A percentile compares a stretch with the other conserved stretches of the same genome.
phyloP scores from a whole-genome alignment of 2,113 vertebrate species.

The Brienomyrus brachyistius region DNA sequence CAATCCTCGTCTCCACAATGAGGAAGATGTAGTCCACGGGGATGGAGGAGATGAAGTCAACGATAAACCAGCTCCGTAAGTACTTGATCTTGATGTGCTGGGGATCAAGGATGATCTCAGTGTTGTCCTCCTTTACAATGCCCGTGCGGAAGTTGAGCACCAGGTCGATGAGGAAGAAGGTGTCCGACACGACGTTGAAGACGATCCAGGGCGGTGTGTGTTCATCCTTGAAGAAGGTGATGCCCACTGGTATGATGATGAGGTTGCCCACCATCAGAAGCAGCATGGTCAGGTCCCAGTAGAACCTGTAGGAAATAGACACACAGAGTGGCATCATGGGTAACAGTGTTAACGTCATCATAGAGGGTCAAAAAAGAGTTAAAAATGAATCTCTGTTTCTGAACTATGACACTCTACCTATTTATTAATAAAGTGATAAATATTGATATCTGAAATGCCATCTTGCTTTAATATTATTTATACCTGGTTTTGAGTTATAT shows the following conservation, averaged over 20 bases:
- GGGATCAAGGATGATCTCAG: constrained; percentile 92
- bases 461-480: neutral
- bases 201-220: constrained; percentile 97
- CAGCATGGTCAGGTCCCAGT: constrained; percentile 98
- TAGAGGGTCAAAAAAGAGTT: neutral
- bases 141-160: constrained; percentile 98
- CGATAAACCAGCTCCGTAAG: constrained; percentile 94
- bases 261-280: constrained; percentile 98
- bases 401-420: neutral
- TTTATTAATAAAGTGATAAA: neutral
- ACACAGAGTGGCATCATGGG: neutral
- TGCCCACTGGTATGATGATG: constrained; percentile 98
- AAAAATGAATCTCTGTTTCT: neutral
- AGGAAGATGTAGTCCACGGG: constrained; percentile 99
- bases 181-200: constrained; percentile 97
- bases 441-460: neutral
- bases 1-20: constrained; percentile 94
- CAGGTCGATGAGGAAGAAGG: constrained; percentile 94
- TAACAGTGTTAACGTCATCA: neutral
- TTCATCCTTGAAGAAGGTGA: constrained; percentile 99
- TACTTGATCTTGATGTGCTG: constrained; percentile 96
- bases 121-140: constrained; percentile 97
- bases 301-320: constrained; percentile 71
- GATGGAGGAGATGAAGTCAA: constrained; percentile 98
- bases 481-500: neutral